Base-by-base conservation (phyloP, 2,888 invertebrate genomes). In the Steinernema scapterisci region DNA sequence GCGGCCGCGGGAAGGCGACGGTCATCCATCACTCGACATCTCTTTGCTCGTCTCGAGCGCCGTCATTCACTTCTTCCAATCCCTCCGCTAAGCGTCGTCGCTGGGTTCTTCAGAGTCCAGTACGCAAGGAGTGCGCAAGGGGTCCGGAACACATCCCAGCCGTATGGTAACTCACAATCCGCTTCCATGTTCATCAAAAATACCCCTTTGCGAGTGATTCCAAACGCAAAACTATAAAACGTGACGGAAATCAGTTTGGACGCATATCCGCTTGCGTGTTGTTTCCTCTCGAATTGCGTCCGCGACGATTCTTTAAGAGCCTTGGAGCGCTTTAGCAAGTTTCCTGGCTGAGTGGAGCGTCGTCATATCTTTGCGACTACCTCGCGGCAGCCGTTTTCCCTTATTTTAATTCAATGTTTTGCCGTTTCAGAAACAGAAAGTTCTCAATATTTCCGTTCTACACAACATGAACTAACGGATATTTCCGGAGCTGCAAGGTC, bases 31-130 rank as follows among this genome's bases (percentile, higher is more conserved):
- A 52, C 38, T 48, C 63, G 31, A 27, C 25, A 11, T 63, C 63
- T 25, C 31, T 25, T 27, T 16, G 63, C 54, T 31, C 63, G 63
- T 31, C 63, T 63, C 63, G 48, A 48, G 38, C 63, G 27, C 31
- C 63, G 27, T 63, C 63, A 63, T 63, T 63, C 63, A 31, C 63
- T 25, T 31, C 63, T 31, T 38, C 63, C 63, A 31, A 25, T 31
- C 27, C 38, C 63, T 27, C 31, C 63, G 63, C 31, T 48, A 48
- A 48, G 31, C 16, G 31, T n/a, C 25, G 63, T 31, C 63, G 63
- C 9, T 38, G 38, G 63, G 23, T 25, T 27, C 63, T 21, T 63
- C 19, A 31, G 31, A 27, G 25, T 38, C 63, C 63, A 31, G 27
- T 16, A 31, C 31, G 63, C 23, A 63, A 38, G 38, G 9, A 63